phyloP scores from a whole-genome alignment of 2,797 vertebrate genomes.

The Gymnopithys bicolor region DNA sequence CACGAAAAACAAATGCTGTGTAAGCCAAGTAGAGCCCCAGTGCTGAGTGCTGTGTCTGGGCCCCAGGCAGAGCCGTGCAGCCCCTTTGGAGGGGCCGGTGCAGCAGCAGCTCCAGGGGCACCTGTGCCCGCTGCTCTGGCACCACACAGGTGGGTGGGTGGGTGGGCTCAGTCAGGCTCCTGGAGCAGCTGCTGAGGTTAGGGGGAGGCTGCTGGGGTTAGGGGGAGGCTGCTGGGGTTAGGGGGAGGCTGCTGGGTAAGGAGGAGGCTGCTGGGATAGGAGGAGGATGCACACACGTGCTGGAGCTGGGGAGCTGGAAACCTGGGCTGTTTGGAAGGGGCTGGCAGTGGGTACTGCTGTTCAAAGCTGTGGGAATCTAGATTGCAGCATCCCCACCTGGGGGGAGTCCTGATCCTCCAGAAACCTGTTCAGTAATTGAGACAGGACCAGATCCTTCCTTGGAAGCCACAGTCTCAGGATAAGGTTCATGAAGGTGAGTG shows the following conservation, averaged over 20 bases:
- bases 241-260: no score
- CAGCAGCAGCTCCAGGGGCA: background rate
- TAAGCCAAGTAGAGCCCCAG: rapidly evolving
- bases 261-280: background rate
- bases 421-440: rapidly evolving
- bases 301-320: background rate
- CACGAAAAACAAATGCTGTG: rapidly evolving
- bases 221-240: background rate
- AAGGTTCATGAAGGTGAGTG: background rate
- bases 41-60: rapidly evolving
- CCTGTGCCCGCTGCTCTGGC: background rate
- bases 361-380: rapidly evolving
- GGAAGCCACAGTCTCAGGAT: background rate
- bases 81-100: background rate
- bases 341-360: rapidly evolving
- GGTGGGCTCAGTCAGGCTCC: background rate
- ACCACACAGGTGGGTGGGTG: background rate
- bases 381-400: background rate
- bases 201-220: no score
- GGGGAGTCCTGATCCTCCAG: background rate
- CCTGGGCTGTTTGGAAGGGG: rapidly evolving
- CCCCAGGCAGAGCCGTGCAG: rapidly evolving
- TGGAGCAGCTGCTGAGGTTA: background rate
- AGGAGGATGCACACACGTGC: rapidly evolving
- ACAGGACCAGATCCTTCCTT: background rate